Base-by-base conservation (phyloP, 2,797 vertebrate genomes). In the Acipenser transmontanus region DNA sequence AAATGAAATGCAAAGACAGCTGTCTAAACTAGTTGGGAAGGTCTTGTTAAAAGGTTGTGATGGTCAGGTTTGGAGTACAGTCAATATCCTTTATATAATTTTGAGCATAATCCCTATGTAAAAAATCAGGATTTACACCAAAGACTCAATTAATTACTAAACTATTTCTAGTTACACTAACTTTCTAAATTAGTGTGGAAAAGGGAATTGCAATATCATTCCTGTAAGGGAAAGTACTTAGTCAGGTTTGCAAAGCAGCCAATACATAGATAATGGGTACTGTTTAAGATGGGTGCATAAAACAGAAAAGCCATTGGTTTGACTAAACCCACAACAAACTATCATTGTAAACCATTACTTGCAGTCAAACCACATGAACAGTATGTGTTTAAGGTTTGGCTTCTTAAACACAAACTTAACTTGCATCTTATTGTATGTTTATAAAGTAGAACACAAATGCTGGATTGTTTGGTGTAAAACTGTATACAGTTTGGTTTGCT, bases 361-460 rank as follows among this genome's bases (percentile, higher is more conserved):
- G 76, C 71, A 70, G 77, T 85, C 80, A 71, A 76, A 62, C 34
- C 79, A 76, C 81, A 83, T 87, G 90, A 89, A 82, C 84, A 85
- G 84, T 61, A 81, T 89, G 85, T 87, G 79, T 81, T 85, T 85
- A 81, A 84, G 86, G 78, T 85, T 34, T 34, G 82, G 83, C 74
- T 83, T 82, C 78, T 78, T 76, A 82, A 86, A 82, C 76, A 78
- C 72, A 74, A 73, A 68, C 80, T 74, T 78, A 47, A 80, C 78
- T 86, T 76, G 66, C 78, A 76, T 80, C 76, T 82, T 81, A 84
- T 82, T 77, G 78, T 74, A 75, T 65, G 78, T 76, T 74, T 81
- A 50, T 74, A 76, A 64, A 74, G 71, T 66, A 70, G 69, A 74
- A 81, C 77, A 77, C 78, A 78, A 78, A 34, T 34, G 34, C 74